phyloP scores from a whole-genome alignment of 2,888 invertebrate species.

The Graphium colonna region DNA sequence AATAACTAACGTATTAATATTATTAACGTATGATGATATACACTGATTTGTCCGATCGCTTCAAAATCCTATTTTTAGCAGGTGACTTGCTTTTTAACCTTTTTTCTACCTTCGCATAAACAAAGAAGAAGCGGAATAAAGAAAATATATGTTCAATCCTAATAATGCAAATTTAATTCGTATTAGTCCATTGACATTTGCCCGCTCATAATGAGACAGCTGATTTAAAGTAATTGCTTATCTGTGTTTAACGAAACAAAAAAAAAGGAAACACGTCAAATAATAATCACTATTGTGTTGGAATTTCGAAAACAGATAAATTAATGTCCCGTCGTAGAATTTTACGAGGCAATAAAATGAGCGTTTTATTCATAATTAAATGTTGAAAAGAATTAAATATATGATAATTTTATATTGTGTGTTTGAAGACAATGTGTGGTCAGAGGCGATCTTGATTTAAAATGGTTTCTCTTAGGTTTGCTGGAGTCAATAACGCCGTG shows the following conservation, averaged over 20 bases:
- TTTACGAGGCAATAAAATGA: constrained; percentile 13
- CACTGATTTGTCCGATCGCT: no score
- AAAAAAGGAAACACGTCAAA: constrained; percentile 9
- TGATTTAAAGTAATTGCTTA: constrained; percentile 16
- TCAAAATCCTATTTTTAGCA: not conserved
- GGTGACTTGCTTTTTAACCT: no score
- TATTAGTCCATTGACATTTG: constrained; percentile 19
- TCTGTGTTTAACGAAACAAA: not conserved
- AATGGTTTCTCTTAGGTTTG: not conserved
- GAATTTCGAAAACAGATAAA: constrained; percentile 4
- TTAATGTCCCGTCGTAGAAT: not conserved
- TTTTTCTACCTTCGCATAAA: not conserved
- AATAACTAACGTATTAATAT: no score
- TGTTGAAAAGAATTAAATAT: constrained; percentile 8
- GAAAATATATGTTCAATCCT: constrained; percentile 1
- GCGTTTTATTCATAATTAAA: constrained; percentile 10
- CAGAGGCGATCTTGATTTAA: not conserved
- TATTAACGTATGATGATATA: no score
- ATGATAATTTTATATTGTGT: not conserved
- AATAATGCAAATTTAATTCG: constrained; percentile 11
- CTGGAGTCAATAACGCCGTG: constrained; percentile 6
- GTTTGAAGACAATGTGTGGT: not conserved
- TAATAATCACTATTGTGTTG: constrained; percentile 14
- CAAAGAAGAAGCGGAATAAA: constrained; percentile 3
- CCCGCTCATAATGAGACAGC: constrained; percentile 7